Evolutionary conservation across 30 jellyfish, hydroid and myxozoan species (phyloP).

Genomic region (Turritopsis rubra): DNA sequence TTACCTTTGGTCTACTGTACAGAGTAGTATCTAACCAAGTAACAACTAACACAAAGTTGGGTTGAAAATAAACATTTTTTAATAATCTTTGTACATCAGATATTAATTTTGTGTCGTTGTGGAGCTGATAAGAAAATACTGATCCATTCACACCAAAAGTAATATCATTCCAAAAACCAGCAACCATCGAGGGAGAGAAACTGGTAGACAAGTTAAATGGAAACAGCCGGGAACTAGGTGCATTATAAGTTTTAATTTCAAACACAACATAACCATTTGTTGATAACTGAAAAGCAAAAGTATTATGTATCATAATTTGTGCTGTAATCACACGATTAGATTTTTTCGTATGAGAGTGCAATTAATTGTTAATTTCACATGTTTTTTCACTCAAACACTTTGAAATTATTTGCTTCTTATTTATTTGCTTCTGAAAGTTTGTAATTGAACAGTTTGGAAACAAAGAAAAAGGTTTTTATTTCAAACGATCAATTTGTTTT

Average conservation of each 20-base stretch:
- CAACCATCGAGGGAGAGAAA: neutral
- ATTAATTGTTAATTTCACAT: too few species aligned
- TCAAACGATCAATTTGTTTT: too few species aligned
- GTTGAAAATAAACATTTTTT: neutral
- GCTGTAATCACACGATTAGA: too few species aligned
- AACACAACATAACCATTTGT: conserved; percentile 2
- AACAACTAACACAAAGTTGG: neutral
- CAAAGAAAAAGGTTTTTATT: too few species aligned
- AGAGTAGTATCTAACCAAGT: neutral
- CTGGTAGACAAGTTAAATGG: neutral
- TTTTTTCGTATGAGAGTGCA: too few species aligned
- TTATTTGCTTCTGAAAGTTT: too few species aligned
- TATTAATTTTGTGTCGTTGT: neutral
- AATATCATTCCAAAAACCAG: conserved; percentile 6
- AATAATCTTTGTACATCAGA: neutral
- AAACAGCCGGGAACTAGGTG: neutral
- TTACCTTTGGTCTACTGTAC: neutral
- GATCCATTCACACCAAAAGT: neutral
- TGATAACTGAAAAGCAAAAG: conserved; percentile 8
- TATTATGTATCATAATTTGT: too few species aligned
- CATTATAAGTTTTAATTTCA: neutral
- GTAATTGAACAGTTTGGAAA: too few species aligned
- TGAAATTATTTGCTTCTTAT: too few species aligned
- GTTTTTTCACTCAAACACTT: too few species aligned
- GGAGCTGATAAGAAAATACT: neutral